These are phyloP conservation scores for Trinorchestia longiramus DNA, from an alignment of 1,140 invertebrate species.

Conservation along the genomic window DNA sequence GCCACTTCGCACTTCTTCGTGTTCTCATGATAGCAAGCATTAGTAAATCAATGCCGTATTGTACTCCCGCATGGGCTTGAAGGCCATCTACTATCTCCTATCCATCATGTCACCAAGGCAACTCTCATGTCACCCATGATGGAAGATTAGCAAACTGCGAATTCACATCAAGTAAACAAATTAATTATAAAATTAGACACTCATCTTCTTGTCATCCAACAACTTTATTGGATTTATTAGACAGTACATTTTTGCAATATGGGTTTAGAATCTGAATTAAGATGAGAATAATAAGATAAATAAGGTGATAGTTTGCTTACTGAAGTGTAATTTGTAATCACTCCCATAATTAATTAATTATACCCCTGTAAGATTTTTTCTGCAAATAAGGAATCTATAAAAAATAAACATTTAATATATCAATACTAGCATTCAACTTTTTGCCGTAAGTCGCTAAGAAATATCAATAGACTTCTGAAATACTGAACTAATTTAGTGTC, in stretches of 20 bases:
- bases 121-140: not conserved
- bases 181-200: not conserved
- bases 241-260: not conserved
- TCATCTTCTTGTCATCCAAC: not conserved
- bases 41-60: not conserved
- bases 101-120: not conserved
- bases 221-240: not conserved
- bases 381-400: not conserved
- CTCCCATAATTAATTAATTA: not conserved
- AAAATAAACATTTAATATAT: not conserved
- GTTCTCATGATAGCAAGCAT: not conserved
- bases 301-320: too few relatives aligned
- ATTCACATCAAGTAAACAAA: not conserved
- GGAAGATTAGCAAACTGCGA: not conserved
- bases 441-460: too few relatives aligned
- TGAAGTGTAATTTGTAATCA: not conserved
- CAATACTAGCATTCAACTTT: not conserved
- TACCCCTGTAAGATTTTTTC: not conserved
- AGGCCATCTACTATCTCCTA: not conserved
- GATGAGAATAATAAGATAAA: not conserved
- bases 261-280: not conserved
- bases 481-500: too few relatives aligned
- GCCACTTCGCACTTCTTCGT: not conserved
- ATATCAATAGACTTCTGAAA: too few relatives aligned
- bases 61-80: not conserved